Evolutionary conservation across 1,140 invertebrate genomes (phyloP).

Genomic region (Drosophila malerkotliana): DNA sequence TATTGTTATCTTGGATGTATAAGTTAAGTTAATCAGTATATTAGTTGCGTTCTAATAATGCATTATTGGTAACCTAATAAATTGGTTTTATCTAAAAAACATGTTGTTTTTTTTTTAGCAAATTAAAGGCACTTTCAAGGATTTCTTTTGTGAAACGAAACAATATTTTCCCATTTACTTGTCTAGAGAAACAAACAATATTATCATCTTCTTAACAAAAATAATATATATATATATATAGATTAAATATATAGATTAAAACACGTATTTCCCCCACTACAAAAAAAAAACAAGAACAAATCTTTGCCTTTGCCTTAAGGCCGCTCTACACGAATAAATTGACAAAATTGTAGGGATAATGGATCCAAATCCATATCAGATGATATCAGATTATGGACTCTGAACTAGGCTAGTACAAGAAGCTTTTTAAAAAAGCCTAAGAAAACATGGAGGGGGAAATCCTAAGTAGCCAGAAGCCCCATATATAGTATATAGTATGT

Average conservation of each 20-base stretch:
- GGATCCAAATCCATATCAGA: constrained; percentile 10
- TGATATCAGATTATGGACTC: neutral
- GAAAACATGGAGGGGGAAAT: constrained; percentile 17
- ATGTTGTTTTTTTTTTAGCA: constrained; percentile 58
- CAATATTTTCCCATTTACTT: constrained; percentile 33
- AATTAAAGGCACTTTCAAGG: constrained; percentile 81
- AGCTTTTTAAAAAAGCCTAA: constrained; percentile 73
- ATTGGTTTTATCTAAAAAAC: constrained; percentile 77
- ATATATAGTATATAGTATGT: neutral
- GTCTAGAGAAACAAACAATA: constrained; percentile 46
- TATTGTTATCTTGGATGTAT: constrained; percentile 34
- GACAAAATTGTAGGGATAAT: constrained; percentile 76
- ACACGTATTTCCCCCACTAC: constrained; percentile 21
- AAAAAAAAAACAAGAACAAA: constrained; percentile 54
- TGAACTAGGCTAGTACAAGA: constrained; percentile 21
- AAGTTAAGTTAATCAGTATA: constrained; percentile 42
- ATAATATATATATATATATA: constrained; percentile 15
- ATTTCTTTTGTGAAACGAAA: constrained; percentile 71
- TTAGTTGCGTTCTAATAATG: constrained; percentile 41
- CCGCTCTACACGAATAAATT: constrained; percentile 49
- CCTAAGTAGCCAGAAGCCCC: neutral
- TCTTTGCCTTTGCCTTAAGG: neutral
- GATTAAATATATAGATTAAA: constrained; percentile 33
- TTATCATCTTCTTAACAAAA: constrained; percentile 39
- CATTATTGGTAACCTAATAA: constrained; percentile 57